Evolutionary conservation across 2,113 vertebrate genomes (phyloP), one percentile per base, ranked within the genome.

Genomic region (Noturus placidus): DNA sequence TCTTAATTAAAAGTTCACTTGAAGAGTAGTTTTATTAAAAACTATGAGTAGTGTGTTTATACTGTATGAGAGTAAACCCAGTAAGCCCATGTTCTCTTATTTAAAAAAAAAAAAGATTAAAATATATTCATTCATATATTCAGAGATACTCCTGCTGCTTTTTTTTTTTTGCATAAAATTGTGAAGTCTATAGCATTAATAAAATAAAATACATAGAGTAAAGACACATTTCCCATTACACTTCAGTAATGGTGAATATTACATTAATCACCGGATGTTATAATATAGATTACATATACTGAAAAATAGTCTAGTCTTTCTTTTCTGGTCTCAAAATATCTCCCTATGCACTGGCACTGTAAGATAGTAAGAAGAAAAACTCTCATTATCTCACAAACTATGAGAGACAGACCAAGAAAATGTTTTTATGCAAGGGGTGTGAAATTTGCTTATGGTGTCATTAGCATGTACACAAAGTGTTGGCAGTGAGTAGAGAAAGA

Each of bases 401-500:
- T 80, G 46, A 77, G 25, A 63, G 57, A 81, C 35, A 30, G 27
- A 27, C 9, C 77, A 38, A 65, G 57, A 90, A 82, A 89, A 50
- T 82, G n/a, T 78, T n/a, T 86, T n/a, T 87, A 87, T 74, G 90
- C 35, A 65, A 59, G 59, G 59, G 35, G 35, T 1, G 14, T 0
- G 22, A 46, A 19, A 35, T 50, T 77, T n/a, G 38, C 56, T 72
- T 86, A 79, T 86, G 82, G 82, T 87, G 89, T 88, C 89, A 33
- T 87, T 82, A 84, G 87, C 87, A 59, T 84, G 87, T 80, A 61
- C 82, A 52, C 2, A 19, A 72, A 67, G 59, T 78, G 61, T 84
- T 77, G 80, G 74, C 78, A 69, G 70, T n/a, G 80, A 78, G 70
- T 70, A 77, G 79, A 87, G 82, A 87, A 87, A 89, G 89, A 87